These are phyloP conservation scores for Bombus turneri DNA, from an alignment of 1,140 invertebrate species.

Conservation along the genomic window DNA sequence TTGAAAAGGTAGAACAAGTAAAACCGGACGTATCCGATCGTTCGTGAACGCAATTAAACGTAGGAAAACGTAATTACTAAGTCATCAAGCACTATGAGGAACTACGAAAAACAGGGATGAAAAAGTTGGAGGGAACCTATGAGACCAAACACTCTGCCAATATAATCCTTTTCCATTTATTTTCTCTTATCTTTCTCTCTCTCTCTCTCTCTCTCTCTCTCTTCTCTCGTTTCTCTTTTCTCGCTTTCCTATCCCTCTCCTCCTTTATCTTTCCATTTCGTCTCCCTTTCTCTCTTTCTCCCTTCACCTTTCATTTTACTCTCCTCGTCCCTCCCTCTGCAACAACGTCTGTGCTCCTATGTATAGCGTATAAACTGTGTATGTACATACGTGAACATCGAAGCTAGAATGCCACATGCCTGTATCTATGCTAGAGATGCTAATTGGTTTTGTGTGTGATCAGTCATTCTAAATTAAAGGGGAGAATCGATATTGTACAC, in stretches of 20 bases:
- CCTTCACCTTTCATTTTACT: neutral
- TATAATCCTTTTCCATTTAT: neutral
- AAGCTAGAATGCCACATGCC: slow-evolving; percentile 79
- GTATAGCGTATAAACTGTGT: slow-evolving; percentile 40
- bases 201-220: neutral
- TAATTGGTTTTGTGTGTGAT: slow-evolving; percentile 50
- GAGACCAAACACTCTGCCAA: neutral
- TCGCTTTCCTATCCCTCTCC: neutral
- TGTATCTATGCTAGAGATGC: slow-evolving; percentile 76
- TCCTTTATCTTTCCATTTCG: neutral
- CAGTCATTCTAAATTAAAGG: slow-evolving; percentile 23
- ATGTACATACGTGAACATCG: slow-evolving; percentile 66
- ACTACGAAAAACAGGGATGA: slow-evolving; percentile 17
- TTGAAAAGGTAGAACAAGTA: slow-evolving; percentile 33
- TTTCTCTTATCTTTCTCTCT: neutral
- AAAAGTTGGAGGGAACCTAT: slow-evolving; percentile 8
- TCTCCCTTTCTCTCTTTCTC: slow-evolving; percentile 1
- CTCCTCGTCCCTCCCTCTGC: slow-evolving; percentile 13
- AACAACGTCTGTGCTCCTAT: slow-evolving; percentile 25
- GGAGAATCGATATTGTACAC: slow-evolving; percentile 7
- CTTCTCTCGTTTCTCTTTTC: neutral
- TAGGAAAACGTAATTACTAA: neutral
- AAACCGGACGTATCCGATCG: neutral
- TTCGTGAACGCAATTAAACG: neutral
- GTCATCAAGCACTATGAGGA: slow-evolving; percentile 23